These are phyloP conservation scores for Cydia strobilella DNA, from an alignment of 1,140 invertebrate species.

Conservation along the genomic window DNA sequence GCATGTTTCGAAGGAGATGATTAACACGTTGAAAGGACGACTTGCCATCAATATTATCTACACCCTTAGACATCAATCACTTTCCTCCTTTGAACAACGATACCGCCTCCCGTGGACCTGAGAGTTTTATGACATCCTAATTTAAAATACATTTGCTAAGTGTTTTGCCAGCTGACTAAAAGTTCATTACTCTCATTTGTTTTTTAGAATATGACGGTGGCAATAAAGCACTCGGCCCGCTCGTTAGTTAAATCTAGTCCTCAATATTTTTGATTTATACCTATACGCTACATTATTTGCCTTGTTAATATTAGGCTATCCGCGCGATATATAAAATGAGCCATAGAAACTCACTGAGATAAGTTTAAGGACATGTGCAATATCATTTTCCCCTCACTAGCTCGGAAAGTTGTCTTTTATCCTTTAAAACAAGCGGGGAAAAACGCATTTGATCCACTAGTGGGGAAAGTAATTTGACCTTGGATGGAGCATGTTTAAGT, in stretches of 20 bases:
- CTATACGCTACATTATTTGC: no score
- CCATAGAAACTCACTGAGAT: no score
- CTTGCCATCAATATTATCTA: constrained; percentile 43
- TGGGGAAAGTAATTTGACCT: no score
- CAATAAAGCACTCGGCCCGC: not conserved
- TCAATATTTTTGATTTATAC: no score
- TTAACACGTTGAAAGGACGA: constrained; percentile 55
- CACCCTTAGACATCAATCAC: constrained; percentile 42
- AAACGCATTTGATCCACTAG: no score
- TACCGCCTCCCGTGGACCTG: constrained; percentile 5
- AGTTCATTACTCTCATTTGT: no score
- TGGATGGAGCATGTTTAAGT: no score
- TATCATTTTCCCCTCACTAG: no score
- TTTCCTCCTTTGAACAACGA: constrained; percentile 21
- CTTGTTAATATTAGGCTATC: not conserved
- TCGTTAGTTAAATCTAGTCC: not conserved
- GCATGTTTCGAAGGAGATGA: constrained; percentile 60
- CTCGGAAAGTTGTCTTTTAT: no score
- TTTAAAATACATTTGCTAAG: constrained; percentile 24
- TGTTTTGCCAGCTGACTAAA: not conserved
- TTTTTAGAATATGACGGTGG: no score
- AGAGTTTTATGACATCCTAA: constrained; percentile 13
- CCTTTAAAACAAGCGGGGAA: no score
- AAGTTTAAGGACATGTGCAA: no score
- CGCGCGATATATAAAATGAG: not conserved